Evolutionary conservation across 2,113 vertebrate genomes (phyloP).

Genomic region (Felis chaus): DNA sequence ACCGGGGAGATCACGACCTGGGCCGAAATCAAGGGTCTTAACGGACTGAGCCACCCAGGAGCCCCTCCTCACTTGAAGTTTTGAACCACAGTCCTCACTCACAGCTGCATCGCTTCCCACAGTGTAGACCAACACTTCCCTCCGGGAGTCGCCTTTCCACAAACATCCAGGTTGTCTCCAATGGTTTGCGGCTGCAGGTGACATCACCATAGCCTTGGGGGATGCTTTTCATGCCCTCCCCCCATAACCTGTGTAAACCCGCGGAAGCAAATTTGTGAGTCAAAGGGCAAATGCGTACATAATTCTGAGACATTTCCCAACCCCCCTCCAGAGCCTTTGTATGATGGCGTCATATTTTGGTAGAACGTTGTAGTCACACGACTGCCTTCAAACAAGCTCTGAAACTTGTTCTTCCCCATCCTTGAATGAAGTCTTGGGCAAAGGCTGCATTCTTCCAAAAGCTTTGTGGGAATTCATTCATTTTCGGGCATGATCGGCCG

Average conservation of each 20-base stretch:
- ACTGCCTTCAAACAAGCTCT: background rate
- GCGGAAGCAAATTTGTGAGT: background rate
- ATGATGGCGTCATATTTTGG: background rate
- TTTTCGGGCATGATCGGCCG: background rate
- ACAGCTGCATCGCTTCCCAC: rapidly evolving
- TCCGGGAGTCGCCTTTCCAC: rapidly evolving
- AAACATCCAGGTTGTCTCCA: background rate
- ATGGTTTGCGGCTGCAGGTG: background rate
- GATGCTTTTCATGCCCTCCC: background rate
- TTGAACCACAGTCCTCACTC: background rate
- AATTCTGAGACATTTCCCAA: background rate
- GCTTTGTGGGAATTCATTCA: background rate
- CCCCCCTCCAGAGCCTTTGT: background rate
- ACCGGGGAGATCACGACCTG: too few relatives aligned
- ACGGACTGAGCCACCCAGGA: too few relatives aligned
- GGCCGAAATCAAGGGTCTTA: too few relatives aligned
- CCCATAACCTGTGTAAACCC: background rate
- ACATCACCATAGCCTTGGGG: rapidly evolving
- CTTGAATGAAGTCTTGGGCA: background rate
- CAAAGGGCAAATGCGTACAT: background rate
- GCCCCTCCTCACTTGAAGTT: too few relatives aligned
- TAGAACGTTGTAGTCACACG: background rate
- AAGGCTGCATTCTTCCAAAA: background rate
- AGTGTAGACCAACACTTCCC: too few relatives aligned
- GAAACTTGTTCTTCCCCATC: background rate